Evolutionary conservation across 2,888 invertebrate species (phyloP).

Genomic region (Scaptomyza parva): DNA sequence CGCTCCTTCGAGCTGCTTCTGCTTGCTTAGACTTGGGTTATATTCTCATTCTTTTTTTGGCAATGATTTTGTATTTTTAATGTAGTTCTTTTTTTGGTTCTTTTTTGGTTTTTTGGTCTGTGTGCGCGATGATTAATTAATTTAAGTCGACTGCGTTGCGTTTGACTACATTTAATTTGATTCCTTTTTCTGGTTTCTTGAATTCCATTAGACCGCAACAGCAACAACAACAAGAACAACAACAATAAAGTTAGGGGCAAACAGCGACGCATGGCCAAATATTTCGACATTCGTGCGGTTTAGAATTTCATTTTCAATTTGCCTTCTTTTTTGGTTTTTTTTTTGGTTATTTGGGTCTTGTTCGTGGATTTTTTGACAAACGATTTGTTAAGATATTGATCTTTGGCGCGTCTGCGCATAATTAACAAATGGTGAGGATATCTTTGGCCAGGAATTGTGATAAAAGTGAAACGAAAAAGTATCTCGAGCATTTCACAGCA

Average conservation of each 20-base stretch:
- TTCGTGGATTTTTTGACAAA: constrained; percentile 68
- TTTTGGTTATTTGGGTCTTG: constrained; percentile 1
- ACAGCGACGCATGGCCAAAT: constrained; percentile 54
- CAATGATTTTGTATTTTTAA: constrained; percentile 66
- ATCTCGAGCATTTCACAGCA: constrained; percentile 53
- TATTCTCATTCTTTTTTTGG: constrained; percentile 57
- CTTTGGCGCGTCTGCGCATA: constrained; percentile 78
- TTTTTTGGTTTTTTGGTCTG: constrained; percentile 29
- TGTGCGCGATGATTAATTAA: constrained; percentile 74
- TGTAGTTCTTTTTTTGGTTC: constrained; percentile 47
- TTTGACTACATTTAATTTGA: constrained; percentile 76
- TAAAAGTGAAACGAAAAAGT: constrained; percentile 13
- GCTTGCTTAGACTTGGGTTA: constrained; percentile 27
- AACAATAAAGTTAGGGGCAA: too few relatives aligned
- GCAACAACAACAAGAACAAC: background rate
- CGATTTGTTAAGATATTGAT: constrained; percentile 80
- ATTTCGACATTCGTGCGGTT: constrained; percentile 79
- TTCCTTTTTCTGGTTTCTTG: constrained; percentile 63
- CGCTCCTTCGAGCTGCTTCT: constrained; percentile 29
- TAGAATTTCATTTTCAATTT: constrained; percentile 78
- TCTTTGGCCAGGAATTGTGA: background rate
- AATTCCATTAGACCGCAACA: constrained; percentile 70
- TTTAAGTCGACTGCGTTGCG: constrained; percentile 64
- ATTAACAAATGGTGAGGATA: constrained; percentile 54
- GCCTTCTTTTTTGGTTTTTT: constrained; percentile 21